Evolutionary conservation across 2,113 vertebrate species (phyloP), one percentile per base, ranked within the genome.

Genomic region (Canis aureus): DNA sequence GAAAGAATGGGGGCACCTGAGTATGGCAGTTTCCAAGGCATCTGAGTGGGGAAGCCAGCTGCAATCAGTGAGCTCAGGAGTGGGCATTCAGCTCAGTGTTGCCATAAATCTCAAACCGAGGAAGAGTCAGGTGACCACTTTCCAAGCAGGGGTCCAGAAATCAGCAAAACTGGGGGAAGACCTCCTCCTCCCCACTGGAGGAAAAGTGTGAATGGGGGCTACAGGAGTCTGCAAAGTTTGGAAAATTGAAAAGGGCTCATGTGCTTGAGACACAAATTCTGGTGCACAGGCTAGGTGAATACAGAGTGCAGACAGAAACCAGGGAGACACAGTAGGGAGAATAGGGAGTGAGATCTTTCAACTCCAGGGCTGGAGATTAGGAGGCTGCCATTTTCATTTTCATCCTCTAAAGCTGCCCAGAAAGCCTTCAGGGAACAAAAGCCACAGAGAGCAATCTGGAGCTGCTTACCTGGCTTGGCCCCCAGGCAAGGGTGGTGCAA

Each of bases 111-210:
- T 3, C 29, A n/a, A 67, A 67, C 66, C 7, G 6, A 29, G 16
- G 29, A 2, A 2, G 0, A 43, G 15, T 17, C 16, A 15, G 66
- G 29, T 1, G 13, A n/a, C 29, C 1, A 15, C 15, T 17, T 16
- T n/a, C 29, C 32, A 32, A 67, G 29, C 29, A 32, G 66, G 15
- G 66, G 29, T 32, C 66, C 7, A n/a, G 17, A 13, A n/a, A 8
- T 6, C 29, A 8, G 66, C 16, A 67, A 8, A 67, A 1, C 6
- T 15, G n/a, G 66, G 66, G 29, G 6, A 67, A n/a, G 15, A 67
- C 15, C 66, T 17, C 15, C 15, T 67, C 29, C 7, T 15, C 3
- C 66, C 29, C 29, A 6, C 66, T n/a, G 15, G 66, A 67, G 66
- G 29, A 16, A 6, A 0, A 3, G 66, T 4, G 25, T 9, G 29